Base-by-base conservation (phyloP, 1,140 invertebrate species). In the Rhagoletis pomonella region DNA sequence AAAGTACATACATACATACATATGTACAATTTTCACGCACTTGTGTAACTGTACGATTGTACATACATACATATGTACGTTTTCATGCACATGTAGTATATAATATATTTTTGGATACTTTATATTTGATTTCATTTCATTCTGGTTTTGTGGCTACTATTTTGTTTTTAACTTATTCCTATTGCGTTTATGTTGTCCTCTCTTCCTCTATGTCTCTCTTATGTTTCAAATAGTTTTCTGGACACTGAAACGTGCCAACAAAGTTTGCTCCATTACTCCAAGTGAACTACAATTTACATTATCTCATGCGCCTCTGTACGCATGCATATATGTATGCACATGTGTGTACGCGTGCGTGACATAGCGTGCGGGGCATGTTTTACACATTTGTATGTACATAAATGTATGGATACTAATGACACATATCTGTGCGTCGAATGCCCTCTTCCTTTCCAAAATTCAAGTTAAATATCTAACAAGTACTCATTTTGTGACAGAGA, bases 401-500 rank as follows among this genome's bases (percentile, higher is more conserved):
- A n/a, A 58, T 55, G 19, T 55, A 81, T 81, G 73, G 12, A 17
- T 55, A 55, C 73, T 81, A 81, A 81, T 81, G 73, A 55, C 47
- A 55, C 47, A 81, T 81, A 81, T 81, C 1, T 9, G 1, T 1
- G 9, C 9, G 50, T 55, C 60, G 60, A 62, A 14, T 62, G 60
- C 12, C 14, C 9, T 6, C 17, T 62, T 14, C 10, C 17, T 14
- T 62, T 17, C 3, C 9, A 62, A 62, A 6, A 62, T 12, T 6
- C 50, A 55, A 55, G 50, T 9, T 6, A 4, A 55, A 55, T 55
- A 55, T 0, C 50, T 77, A 50, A 77, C 44, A 55, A 55, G 73
- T 50, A 81, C 73, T 55, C 73, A 81, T 81, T 81, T 50, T n/a
- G 73, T 81, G 73, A 81, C 73, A 81, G 73, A 81, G 73, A 81